These are phyloP conservation scores for Apodemus agrarius DNA, from an alignment of 2,797 vertebrate species.

Conservation along the genomic window DNA sequence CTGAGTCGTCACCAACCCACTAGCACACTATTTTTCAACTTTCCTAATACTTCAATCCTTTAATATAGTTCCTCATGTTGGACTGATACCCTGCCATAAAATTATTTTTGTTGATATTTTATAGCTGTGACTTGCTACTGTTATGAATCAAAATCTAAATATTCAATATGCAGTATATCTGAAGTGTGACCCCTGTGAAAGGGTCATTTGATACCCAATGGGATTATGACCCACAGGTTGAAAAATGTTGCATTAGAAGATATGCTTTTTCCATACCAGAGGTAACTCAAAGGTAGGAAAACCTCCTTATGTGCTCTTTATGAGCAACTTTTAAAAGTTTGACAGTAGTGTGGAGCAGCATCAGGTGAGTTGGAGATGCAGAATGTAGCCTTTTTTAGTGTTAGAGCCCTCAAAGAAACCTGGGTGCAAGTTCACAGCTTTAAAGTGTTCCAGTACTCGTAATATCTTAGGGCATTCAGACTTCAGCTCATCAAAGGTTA, in stretches of 20 bases:
- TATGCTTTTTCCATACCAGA: background rate
- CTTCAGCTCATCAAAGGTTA: background rate
- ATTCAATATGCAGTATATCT: background rate
- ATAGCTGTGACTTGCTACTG: background rate
- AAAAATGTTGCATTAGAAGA: background rate
- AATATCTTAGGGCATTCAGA: background rate
- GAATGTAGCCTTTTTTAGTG: background rate
- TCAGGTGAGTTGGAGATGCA: no score
- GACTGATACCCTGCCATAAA: no score
- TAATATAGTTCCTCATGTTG: background rate
- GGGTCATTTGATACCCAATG: fast-evolving
- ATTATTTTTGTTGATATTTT: background rate
- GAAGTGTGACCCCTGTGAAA: background rate
- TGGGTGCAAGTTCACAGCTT: background rate
- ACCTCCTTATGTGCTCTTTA: background rate
- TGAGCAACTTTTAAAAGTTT: background rate
- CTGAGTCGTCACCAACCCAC: background rate
- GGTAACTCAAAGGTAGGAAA: background rate
- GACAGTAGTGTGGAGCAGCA: background rate
- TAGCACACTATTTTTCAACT: background rate
- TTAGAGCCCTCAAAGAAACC: background rate
- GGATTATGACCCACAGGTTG: background rate
- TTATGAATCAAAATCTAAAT: background rate
- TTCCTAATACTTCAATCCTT: background rate
- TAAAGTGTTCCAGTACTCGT: fast-evolving